phyloP scores from a whole-genome alignment of 2,888 invertebrate species.

The Cryptops parisi region DNA sequence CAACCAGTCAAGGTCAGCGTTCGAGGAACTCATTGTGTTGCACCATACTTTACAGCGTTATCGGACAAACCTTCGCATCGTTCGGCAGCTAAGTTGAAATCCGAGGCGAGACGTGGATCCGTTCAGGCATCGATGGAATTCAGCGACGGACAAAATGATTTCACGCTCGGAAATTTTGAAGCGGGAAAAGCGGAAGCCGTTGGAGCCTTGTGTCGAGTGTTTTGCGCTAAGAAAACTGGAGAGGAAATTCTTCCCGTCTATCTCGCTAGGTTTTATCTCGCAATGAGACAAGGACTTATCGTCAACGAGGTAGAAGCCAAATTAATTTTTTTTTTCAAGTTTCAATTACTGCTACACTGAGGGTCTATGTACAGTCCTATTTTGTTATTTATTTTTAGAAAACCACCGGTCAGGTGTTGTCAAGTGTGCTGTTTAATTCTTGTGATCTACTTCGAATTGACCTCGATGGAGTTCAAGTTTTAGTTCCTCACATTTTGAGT shows the following conservation, averaged over 20 bases:
- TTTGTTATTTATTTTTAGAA: constrained; percentile 10
- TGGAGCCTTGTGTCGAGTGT: constrained; percentile 85
- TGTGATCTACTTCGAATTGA: constrained; percentile 78
- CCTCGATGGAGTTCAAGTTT: constrained; percentile 77
- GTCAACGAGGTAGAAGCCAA: constrained; percentile 39
- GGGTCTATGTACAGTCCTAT: too few relatives aligned
- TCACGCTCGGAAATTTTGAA: constrained; percentile 31
- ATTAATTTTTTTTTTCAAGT: background rate
- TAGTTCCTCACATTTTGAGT: constrained; percentile 75
- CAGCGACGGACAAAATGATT: constrained; percentile 16
- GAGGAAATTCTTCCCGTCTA: constrained; percentile 85
- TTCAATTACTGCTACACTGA: too few relatives aligned
- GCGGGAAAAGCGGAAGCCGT: constrained; percentile 82
- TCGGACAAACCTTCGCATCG: constrained; percentile 19
- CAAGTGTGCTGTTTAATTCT: constrained; percentile 74
- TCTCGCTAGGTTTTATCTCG: constrained; percentile 82
- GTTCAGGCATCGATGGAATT: constrained; percentile 20
- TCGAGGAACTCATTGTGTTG: too few relatives aligned
- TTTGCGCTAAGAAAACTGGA: constrained; percentile 88
- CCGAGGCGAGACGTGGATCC: constrained; percentile 26
- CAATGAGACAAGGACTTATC: constrained; percentile 70
- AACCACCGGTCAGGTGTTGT: constrained; percentile 47
- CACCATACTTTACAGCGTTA: too few relatives aligned
- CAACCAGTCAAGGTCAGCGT: background rate
- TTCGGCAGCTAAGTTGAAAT: constrained; percentile 26